A percentile compares a stretch with the other conserved stretches of the same genome.
phyloP scores from a whole-genome alignment of 37 sponge, comb jelly and placozoan species.

The Oopsacas minuta region DNA sequence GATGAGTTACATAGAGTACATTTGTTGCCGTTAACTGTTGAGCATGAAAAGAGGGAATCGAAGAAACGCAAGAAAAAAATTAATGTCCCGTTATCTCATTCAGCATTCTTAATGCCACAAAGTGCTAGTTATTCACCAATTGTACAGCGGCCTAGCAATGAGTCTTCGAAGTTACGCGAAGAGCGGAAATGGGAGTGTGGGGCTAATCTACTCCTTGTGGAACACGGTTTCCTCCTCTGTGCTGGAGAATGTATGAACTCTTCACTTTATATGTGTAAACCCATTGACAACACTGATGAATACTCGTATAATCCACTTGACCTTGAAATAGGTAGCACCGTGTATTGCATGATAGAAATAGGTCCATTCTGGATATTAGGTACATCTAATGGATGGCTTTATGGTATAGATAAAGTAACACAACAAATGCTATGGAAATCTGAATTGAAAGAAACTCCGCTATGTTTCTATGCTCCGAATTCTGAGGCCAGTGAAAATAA shows the following conservation, averaged over 20 bases:
- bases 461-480: not conserved
- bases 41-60: not conserved
- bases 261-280: not conserved
- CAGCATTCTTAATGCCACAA: not conserved
- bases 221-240: not conserved
- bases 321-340: not conserved
- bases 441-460: not conserved
- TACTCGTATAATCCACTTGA: not conserved
- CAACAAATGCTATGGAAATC: slow-evolving; percentile 17
- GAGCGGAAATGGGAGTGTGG: slow-evolving; percentile 5
- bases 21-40: not conserved
- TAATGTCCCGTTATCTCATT: not conserved
- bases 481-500: not conserved
- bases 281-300: not conserved
- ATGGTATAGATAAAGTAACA: not conserved
- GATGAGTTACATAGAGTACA: not conserved
- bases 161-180: not conserved
- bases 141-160: not conserved
- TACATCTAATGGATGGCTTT: not conserved
- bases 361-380: not conserved
- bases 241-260: not conserved
- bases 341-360: not conserved
- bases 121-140: not conserved
- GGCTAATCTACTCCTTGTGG: not conserved
- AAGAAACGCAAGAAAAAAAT: not conserved